Conservation (phyloP, 2,888 invertebrate genomes). For the Oscheius sp. region DNA sequence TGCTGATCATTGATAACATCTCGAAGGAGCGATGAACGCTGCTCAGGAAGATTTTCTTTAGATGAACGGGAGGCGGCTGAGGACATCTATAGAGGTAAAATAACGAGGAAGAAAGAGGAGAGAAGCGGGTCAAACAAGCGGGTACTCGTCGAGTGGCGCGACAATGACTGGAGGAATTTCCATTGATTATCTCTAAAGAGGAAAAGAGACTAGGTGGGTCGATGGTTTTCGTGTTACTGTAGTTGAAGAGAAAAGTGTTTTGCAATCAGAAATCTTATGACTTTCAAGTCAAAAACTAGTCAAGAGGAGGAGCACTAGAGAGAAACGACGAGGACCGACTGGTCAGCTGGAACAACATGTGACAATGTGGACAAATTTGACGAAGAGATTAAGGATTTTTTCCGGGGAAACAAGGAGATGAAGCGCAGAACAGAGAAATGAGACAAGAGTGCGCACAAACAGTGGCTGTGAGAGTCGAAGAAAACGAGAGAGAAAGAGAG, state of each 20-base stretch:
- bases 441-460: conserved; percentile 25
- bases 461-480: conserved; percentile 2
- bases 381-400: background rate
- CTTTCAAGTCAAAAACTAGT: background rate
- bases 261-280: background rate
- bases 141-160: conserved; percentile 25
- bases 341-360: background rate
- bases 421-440: conserved; percentile 18
- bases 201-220: background rate
- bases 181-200: conserved; percentile 11
- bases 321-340: background rate
- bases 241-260: background rate
- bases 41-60: background rate
- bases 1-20: conserved; percentile 22
- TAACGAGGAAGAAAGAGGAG: background rate
- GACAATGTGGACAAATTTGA: conserved; percentile 2
- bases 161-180: conserved; percentile 21
- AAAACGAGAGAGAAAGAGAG: too few relatives aligned
- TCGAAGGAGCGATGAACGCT: background rate
- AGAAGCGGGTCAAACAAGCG: conserved; percentile 24
- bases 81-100: conserved; percentile 19
- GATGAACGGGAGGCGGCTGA: background rate
- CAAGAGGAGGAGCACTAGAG: background rate
- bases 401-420: conserved; percentile 3
- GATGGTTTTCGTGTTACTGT: background rate